Conservation (phyloP, 2,113 vertebrate species). For the Podarcis muralis region DNA sequence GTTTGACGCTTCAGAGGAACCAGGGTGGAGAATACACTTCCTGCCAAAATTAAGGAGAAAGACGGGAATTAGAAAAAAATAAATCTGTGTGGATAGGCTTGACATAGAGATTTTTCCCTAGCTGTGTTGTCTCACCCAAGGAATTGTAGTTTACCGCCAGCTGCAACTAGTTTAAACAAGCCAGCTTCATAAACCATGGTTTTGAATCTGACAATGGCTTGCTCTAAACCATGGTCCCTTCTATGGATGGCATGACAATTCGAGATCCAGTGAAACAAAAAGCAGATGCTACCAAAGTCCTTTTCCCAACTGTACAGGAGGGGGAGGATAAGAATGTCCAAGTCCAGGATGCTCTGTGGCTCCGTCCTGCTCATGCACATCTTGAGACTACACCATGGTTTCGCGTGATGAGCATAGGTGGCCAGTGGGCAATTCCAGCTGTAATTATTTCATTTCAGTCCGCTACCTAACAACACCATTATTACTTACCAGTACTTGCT, state of each 20-base stretch:
- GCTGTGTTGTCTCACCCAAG: background rate
- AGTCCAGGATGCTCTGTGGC: background rate
- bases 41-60: no score
- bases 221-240: background rate
- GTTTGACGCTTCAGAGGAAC: no score
- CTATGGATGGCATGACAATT: no score
- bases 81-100: no score
- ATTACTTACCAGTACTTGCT: constrained; percentile 82
- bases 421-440: background rate
- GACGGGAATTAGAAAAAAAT: no score
- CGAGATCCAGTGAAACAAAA: background rate
- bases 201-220: background rate
- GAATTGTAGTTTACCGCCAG: background rate
- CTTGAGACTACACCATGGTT: background rate
- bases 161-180: background rate
- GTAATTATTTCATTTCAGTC: background rate
- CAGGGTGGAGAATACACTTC: no score
- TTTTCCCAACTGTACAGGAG: background rate
- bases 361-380: background rate
- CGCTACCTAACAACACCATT: constrained; percentile 3
- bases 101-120: no score
- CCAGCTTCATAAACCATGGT: background rate
- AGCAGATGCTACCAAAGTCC: background rate
- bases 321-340: background rate
- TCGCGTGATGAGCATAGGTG: background rate